These are phyloP conservation scores for Bursaphelenchus mucronatus DNA, from an alignment of 1,140 invertebrate species.

Conservation along the genomic window DNA sequence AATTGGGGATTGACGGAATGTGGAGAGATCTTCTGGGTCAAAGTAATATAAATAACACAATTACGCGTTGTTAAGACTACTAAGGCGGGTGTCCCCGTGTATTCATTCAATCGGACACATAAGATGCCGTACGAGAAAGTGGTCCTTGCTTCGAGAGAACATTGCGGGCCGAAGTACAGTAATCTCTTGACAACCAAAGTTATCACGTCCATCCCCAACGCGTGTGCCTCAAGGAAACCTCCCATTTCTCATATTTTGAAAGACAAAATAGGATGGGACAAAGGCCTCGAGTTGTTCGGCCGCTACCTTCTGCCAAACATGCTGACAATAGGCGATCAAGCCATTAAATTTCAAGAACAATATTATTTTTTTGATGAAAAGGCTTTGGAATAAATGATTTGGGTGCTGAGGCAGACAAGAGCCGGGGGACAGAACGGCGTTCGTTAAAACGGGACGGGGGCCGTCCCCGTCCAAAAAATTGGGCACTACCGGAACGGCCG, in stretches of 20 bases:
- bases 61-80: conserved; percentile 67
- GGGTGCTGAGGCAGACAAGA: no score
- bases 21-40: conserved; percentile 81
- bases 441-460: no score
- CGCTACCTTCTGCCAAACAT: conserved; percentile 72
- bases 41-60: conserved; percentile 65
- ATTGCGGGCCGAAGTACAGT: neutral
- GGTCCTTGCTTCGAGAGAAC: conserved; percentile 58
- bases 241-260: conserved; percentile 67
- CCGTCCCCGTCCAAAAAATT: no score
- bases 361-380: conserved; percentile 17
- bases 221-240: conserved; percentile 85
- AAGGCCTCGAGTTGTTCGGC: conserved; percentile 78
- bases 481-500: no score
- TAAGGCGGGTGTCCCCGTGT: conserved; percentile 68
- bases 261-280: conserved; percentile 67
- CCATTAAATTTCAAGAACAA: conserved; percentile 24
- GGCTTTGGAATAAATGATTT: no score
- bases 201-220: conserved; percentile 79
- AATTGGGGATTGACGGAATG: conserved; percentile 72
- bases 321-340: conserved; percentile 31
- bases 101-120: conserved; percentile 68
- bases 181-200: conserved; percentile 54
- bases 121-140: conserved; percentile 83
- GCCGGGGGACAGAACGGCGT: no score